Conservation (phyloP, 2,888 invertebrate species). For the Chrysodeixis includens region DNA sequence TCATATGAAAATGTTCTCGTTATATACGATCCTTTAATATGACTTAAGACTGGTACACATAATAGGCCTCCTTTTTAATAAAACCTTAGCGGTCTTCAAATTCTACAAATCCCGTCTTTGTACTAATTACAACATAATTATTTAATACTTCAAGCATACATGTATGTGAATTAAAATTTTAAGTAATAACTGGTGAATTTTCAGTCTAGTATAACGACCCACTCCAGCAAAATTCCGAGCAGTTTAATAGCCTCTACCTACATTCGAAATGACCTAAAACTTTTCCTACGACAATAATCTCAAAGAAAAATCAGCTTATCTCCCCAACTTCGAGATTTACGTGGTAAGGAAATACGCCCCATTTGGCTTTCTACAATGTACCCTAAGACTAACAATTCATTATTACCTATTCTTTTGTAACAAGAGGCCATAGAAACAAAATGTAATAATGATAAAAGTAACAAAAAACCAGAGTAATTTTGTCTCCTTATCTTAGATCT, state of each 20-base stretch:
- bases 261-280: neutral
- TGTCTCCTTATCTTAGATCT: slow-evolving; percentile 28
- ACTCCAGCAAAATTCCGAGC: neutral
- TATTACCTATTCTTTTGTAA: neutral
- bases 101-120: neutral
- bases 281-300: neutral
- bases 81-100: neutral
- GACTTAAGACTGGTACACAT: slow-evolving; percentile 18
- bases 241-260: neutral
- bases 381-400: slow-evolving; percentile 4
- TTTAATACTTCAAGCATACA: no score
- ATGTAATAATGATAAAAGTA: slow-evolving; percentile 14
- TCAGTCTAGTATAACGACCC: neutral
- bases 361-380: neutral
- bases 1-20: slow-evolving; percentile 18
- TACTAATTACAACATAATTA: no score
- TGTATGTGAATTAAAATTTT: no score
- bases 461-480: slow-evolving; percentile 24
- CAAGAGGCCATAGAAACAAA: slow-evolving; percentile 9
- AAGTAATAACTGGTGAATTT: neutral
- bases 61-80: neutral
- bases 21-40: slow-evolving; percentile 6
- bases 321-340: neutral
- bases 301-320: slow-evolving; percentile 2
- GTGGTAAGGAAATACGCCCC: neutral